Percentiles rank a stretch among this genome's conserved stretches.
Conservation (phyloP, 1,140 invertebrate species). For the fruit fly (Drosophila melanogaster) region DNA sequence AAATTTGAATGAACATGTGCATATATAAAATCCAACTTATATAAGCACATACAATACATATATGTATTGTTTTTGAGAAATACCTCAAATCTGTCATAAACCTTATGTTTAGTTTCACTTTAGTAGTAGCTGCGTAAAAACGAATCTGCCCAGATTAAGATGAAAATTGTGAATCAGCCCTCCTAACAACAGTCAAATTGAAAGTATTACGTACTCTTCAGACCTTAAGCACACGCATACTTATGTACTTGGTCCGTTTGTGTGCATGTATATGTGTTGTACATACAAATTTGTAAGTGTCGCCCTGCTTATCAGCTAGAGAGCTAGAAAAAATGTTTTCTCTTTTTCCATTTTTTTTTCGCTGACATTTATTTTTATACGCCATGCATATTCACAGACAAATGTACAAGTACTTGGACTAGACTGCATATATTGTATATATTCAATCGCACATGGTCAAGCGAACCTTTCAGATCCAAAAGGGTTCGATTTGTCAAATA, state of each 20-base stretch:
- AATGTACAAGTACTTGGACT: constrained; percentile 33
- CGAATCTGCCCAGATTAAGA: constrained; percentile 5
- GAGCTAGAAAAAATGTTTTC: constrained; percentile 78
- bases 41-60: not conserved
- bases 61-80: no score
- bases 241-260: constrained; percentile 23
- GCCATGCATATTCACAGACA: constrained; percentile 42
- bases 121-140: not conserved
- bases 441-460: constrained; percentile 10
- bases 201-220: constrained; percentile 30
- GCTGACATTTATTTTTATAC: constrained; percentile 76
- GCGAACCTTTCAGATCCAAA: constrained; percentile 20
- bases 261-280: constrained; percentile 7
- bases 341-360: constrained; percentile 63
- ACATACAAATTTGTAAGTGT: constrained; percentile 33
- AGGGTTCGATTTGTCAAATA: constrained; percentile 19
- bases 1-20: not conserved
- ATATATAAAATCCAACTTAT: not conserved
- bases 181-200: constrained; percentile 31
- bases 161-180: constrained; percentile 23
- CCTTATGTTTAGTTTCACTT: no score
- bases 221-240: constrained; percentile 30
- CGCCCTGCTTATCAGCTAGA: constrained; percentile 70
- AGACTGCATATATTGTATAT: constrained; percentile 4
- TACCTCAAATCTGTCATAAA: no score